Conservation (phyloP, 2,797 vertebrate genomes). For the Miopithecus talapoin region DNA sequence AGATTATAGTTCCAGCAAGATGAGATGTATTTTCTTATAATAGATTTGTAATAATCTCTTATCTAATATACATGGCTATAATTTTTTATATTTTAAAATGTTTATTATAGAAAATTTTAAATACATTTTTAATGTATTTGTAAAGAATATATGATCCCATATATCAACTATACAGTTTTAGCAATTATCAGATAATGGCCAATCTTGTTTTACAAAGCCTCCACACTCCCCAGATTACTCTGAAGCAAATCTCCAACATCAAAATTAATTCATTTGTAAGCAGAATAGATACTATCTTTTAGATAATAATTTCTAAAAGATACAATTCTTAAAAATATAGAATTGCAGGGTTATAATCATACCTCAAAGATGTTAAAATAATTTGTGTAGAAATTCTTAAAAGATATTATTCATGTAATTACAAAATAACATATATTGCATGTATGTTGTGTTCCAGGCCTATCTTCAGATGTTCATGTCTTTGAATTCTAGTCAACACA, state of each 20-base stretch:
- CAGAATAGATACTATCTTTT: background rate
- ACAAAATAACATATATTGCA: background rate
- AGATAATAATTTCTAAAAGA: background rate
- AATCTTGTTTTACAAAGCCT: background rate
- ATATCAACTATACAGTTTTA: background rate
- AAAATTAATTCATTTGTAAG: constrained; percentile 5
- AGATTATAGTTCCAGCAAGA: background rate
- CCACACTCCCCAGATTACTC: background rate
- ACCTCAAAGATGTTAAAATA: constrained; percentile 25
- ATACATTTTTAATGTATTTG: background rate
- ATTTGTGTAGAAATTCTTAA: background rate
- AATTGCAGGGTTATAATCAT: background rate
- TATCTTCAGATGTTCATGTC: background rate
- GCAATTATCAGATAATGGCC: background rate
- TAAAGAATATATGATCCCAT: background rate
- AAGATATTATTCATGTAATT: background rate
- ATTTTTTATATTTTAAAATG: background rate
- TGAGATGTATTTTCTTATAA: background rate
- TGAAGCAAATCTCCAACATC: background rate
- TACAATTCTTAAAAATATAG: background rate
- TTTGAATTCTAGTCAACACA: background rate
- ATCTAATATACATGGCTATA: background rate
- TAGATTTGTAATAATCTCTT: background rate
- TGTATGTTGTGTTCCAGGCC: background rate
- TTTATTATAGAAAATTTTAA: constrained; percentile 20